Percentiles rank a stretch among this genome's conserved stretches.
phyloP scores from a whole-genome alignment of 2,113 vertebrate species.

The Stegostoma tigrinum region DNA sequence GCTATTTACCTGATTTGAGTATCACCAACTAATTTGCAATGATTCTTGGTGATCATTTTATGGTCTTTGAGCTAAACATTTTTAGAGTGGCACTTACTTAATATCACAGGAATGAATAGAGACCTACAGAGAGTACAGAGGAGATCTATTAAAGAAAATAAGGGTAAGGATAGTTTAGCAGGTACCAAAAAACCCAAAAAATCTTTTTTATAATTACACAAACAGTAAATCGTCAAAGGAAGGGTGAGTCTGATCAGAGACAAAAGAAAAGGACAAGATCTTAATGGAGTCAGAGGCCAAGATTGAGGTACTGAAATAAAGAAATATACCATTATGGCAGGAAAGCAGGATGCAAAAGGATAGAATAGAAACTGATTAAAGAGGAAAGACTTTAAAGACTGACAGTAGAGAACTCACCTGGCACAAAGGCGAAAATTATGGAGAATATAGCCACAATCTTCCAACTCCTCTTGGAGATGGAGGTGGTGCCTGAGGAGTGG shows the following conservation, averaged over 20 bases:
- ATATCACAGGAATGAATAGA: neutral
- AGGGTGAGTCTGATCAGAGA: neutral
- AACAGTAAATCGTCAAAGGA: neutral
- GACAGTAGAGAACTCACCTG: neutral
- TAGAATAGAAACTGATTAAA: neutral
- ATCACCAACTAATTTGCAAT: neutral
- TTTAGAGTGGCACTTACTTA: neutral
- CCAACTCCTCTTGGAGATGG: neutral
- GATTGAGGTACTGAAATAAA: neutral
- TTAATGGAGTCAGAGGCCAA: neutral
- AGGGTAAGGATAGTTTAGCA: neutral
- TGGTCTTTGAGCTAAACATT: neutral
- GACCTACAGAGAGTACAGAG: neutral
- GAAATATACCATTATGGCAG: neutral
- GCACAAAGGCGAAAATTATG: neutral
- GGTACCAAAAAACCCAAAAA: neutral
- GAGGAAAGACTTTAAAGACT: neutral
- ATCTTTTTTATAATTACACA: neutral
- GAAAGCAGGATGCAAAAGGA: neutral
- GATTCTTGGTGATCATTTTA: neutral
- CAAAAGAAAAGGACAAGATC: neutral
- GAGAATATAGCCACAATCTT: neutral
- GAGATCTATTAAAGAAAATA: neutral
- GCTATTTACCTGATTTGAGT: neutral
- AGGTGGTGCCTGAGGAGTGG: neutral